phyloP scores from a whole-genome alignment of 2,888 invertebrate species.

The Sycophila texana region DNA sequence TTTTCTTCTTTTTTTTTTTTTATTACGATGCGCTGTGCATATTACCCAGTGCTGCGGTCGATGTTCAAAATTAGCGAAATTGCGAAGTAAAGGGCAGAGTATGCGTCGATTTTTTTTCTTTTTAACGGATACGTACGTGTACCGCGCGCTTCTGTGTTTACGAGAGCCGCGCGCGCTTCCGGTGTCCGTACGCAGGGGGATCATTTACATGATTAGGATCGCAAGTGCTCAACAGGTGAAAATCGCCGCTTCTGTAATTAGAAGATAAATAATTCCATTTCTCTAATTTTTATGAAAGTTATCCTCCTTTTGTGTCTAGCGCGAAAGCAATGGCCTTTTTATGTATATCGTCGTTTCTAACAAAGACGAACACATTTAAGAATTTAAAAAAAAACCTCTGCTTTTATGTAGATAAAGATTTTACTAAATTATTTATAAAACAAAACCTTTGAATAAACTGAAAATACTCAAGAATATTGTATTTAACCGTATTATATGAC shows the following conservation, averaged over 20 bases:
- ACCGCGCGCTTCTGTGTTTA: neutral
- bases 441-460: too few relatives aligned
- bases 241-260: neutral
- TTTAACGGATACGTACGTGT: neutral
- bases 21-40: neutral
- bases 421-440: too few relatives aligned
- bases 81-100: neutral
- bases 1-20: neutral
- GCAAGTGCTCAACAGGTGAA: constrained; percentile 29
- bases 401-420: too few relatives aligned
- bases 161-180: constrained; percentile 1
- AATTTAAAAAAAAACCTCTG: too few relatives aligned
- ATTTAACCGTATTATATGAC: too few relatives aligned
- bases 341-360: too few relatives aligned
- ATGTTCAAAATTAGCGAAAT: neutral
- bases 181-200: neutral
- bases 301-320: neutral
- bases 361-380: too few relatives aligned
- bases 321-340: neutral
- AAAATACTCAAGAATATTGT: too few relatives aligned
- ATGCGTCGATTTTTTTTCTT: neutral
- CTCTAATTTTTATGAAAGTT: neutral
- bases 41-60: too few relatives aligned
- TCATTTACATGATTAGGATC: constrained; percentile 35
- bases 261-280: constrained; percentile 23